A percentile compares a stretch with the other conserved stretches of the same genome.
Conservation (phyloP, 2,888 invertebrate genomes). For the Hyppa rectilinea region DNA sequence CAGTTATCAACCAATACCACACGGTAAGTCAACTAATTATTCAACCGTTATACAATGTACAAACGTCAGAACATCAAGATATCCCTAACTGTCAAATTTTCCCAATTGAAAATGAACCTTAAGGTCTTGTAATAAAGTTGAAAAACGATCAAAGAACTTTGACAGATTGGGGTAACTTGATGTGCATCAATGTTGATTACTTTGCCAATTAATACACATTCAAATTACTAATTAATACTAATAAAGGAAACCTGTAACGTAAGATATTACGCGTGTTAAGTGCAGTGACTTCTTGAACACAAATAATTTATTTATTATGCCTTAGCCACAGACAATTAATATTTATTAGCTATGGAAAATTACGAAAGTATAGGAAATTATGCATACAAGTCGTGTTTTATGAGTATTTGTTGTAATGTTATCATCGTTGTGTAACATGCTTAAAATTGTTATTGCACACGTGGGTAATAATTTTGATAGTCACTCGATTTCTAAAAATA, state of each 20-base stretch:
- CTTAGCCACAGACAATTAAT: conserved; percentile 8
- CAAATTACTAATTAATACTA: conserved; percentile 4
- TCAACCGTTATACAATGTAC: conserved; percentile 14
- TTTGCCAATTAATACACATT: conserved; percentile 19
- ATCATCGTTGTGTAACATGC: conserved; percentile 5
- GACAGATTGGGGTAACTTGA: no score
- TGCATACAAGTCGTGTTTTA: conserved; percentile 22
- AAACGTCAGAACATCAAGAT: no score
- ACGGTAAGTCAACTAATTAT: not conserved
- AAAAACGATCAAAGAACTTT: no score
- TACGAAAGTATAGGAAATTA: conserved; percentile 33
- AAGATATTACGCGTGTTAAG: conserved; percentile 12
- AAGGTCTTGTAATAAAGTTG: no score
- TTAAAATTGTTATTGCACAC: not conserved
- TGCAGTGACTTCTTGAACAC: conserved; percentile 18
- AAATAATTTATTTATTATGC: conserved; percentile 1
- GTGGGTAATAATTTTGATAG: not conserved
- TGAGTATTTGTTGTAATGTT: conserved; percentile 12
- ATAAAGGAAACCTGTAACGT: not conserved
- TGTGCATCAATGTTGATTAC: conserved; percentile 15
- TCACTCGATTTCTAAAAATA: not conserved
- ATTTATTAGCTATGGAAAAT: conserved; percentile 37
- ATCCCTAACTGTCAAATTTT: no score
- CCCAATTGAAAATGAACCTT: no score
- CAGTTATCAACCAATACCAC: not conserved